Base-by-base conservation (phyloP, 2,888 invertebrate species). In the Myathropa florea region DNA sequence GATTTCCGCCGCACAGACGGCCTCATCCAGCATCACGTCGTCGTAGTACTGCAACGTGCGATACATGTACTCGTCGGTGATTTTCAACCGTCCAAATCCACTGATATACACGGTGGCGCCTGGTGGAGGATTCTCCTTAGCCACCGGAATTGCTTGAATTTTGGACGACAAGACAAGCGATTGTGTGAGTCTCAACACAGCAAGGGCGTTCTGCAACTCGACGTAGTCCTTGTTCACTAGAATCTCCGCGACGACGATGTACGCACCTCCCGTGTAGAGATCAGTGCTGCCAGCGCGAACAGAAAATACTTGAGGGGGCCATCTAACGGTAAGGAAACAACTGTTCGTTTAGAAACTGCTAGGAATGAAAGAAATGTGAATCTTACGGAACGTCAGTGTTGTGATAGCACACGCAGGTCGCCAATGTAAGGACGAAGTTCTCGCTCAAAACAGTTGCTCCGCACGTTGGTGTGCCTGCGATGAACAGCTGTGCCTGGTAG, bases 401-500 rank as follows among this genome's bases (percentile, higher is more conserved):
- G 0, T 82, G 83, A 0, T 89, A 90, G 87, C 91, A 91, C 18
- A 92, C 90, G 57, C 92, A 92, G 39, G 90, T 89, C 36, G 91
- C 89, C 0, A 91, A 90, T 0, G 93, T 93, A 7, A 93, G 80
- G 0, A 92, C 90, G 84, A 89, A 92, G 2, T 89, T 88, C 60
- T 90, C 82, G 64, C 89, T 90, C 14, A 93, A 67, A 60, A 93
- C 90, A 1, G 89, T 90, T 2, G 90, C 92, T 1, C 92, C 92
- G 67, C 92, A 92, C n/a, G 87, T 89, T 73, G 89, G 89, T 33
- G 72, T 70, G 6, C 90, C 90, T 0, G 88, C 89, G 6, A 90
- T 60, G 59, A 88, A 88, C 10, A 92, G 88, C 3, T 93, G 90
- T 0, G 91, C 90, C 90, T 92, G 92, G 80, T 92, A 91, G 24